Percentiles rank a stretch among this genome's conserved stretches.
Evolutionary conservation across 2,797 vertebrate genomes (phyloP).

Genomic region (Myripristis murdjan): DNA sequence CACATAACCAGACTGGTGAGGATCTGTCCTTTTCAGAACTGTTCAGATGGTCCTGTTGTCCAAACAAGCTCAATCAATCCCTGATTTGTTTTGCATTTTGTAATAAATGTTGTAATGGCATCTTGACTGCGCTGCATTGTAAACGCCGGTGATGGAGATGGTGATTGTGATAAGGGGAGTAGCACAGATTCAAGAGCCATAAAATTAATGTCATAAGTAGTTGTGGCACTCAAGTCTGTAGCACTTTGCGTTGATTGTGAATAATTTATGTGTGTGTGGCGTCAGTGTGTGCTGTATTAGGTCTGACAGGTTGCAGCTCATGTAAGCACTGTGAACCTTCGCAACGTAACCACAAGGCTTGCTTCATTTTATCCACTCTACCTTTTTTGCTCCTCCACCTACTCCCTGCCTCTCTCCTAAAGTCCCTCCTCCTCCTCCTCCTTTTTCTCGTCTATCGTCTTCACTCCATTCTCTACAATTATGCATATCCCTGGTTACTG

Average conservation of each 20-base stretch:
- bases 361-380: slow-evolving; percentile 8
- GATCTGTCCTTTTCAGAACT: slow-evolving; percentile 18
- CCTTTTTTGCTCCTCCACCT: background rate
- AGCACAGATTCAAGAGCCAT: slow-evolving; percentile 52
- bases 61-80: slow-evolving; percentile 60
- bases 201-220: slow-evolving; percentile 59
- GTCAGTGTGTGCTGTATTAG: background rate
- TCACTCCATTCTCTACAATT: slow-evolving; percentile 26
- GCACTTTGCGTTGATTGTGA: slow-evolving; percentile 70
- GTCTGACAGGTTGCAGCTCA: slow-evolving; percentile 14
- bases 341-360: slow-evolving; percentile 23
- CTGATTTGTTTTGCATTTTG: slow-evolving; percentile 63
- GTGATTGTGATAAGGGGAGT: slow-evolving; percentile 51
- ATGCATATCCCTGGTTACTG: slow-evolving; percentile 49
- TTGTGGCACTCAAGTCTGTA: slow-evolving; percentile 56
- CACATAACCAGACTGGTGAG: slow-evolving; percentile 7
- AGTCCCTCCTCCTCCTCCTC: background rate
- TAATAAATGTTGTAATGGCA: slow-evolving; percentile 50
- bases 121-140: slow-evolving; percentile 41
- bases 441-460: background rate
- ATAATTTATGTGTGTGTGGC: slow-evolving; percentile 54
- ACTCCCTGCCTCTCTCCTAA: slow-evolving; percentile 1
- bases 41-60: slow-evolving; percentile 39
- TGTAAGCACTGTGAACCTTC: slow-evolving; percentile 7
- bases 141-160: slow-evolving; percentile 39